Conservation (phyloP, 2,888 invertebrate species). For the Kryphioiulus occultus region DNA sequence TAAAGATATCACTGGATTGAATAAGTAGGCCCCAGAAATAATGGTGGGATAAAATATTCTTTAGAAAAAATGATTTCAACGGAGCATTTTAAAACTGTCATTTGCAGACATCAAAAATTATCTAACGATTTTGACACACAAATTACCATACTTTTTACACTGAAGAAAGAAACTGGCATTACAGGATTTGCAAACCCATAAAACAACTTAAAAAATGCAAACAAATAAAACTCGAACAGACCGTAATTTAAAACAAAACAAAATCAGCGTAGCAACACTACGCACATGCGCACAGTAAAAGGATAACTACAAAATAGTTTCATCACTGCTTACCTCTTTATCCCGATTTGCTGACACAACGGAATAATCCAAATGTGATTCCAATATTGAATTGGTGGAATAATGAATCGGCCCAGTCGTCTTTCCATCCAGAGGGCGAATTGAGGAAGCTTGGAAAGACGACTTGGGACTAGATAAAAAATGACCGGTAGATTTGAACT, state of each 20-base stretch:
- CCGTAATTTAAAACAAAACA: not conserved
- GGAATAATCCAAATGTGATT: constrained; percentile 67
- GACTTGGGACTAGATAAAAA: constrained; percentile 49
- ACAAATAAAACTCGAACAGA: not conserved
- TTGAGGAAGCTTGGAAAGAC: constrained; percentile 54
- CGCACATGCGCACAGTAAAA: not conserved
- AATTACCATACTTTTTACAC: too few species aligned
- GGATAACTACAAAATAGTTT: not conserved
- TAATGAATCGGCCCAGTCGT: constrained; percentile 55
- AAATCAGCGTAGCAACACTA: not conserved
- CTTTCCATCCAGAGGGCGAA: constrained; percentile 63
- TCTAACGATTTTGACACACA: not conserved
- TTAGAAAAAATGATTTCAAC: too few species aligned
- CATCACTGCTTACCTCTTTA: constrained; percentile 56
- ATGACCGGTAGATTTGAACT: constrained; percentile 47
- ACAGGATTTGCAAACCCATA: not conserved
- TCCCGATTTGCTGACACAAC: constrained; percentile 65
- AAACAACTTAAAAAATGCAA: not conserved
- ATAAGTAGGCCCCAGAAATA: too few species aligned
- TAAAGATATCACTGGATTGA: too few species aligned
- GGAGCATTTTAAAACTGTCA: too few species aligned
- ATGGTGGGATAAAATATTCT: too few species aligned
- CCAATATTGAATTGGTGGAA: constrained; percentile 57
- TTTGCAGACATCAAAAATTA: not conserved
- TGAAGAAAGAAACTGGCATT: not conserved